Percentiles rank a stretch among this genome's conserved stretches.
These are phyloP conservation scores for Calephelis perditalis DNA, from an alignment of 2,888 invertebrate species.

Conservation along the genomic window DNA sequence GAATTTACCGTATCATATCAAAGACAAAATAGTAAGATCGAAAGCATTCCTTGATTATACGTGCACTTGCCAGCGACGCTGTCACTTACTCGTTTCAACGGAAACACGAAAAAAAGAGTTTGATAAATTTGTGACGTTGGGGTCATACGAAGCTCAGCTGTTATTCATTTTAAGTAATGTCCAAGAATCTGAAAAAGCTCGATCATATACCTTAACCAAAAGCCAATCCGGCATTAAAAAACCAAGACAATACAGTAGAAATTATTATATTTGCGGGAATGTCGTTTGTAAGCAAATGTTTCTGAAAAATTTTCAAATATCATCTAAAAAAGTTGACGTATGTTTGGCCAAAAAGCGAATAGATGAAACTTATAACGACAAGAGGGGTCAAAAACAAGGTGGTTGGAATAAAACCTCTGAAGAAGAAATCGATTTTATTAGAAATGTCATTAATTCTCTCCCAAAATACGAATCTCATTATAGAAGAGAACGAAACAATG, in stretches of 20 bases:
- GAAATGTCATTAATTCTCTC: slow-evolving; percentile 23
- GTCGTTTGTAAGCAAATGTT: slow-evolving; percentile 25
- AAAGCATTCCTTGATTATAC: slow-evolving; percentile 25
- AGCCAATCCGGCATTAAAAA: slow-evolving; percentile 21
- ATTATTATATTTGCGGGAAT: slow-evolving; percentile 20
- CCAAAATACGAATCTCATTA: slow-evolving; percentile 26
- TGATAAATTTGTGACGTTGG: slow-evolving; percentile 27
- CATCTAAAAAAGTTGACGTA: slow-evolving; percentile 23
- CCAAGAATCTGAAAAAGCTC: slow-evolving; percentile 24
- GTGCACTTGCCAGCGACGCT: slow-evolving; percentile 25
- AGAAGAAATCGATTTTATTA: slow-evolving; percentile 24
- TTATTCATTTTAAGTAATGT: slow-evolving; percentile 25
- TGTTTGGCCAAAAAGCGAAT: slow-evolving; percentile 21
- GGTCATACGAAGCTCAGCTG: slow-evolving; percentile 25
- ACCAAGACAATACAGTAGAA: slow-evolving; percentile 18
- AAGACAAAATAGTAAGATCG: slow-evolving; percentile 23
- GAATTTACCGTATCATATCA: slow-evolving; percentile 18
- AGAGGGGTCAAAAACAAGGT: slow-evolving; percentile 22
- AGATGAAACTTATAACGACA: slow-evolving; percentile 21
- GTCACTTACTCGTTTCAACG: slow-evolving; percentile 25
- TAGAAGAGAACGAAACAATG: slow-evolving; percentile 24
- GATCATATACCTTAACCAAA: slow-evolving; percentile 21
- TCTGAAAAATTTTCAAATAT: slow-evolving; percentile 23
- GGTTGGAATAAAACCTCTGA: slow-evolving; percentile 26
- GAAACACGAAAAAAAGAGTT: slow-evolving; percentile 28